Evolutionary conservation across 2,888 invertebrate species (phyloP).

Genomic region (Elysia crispata): DNA sequence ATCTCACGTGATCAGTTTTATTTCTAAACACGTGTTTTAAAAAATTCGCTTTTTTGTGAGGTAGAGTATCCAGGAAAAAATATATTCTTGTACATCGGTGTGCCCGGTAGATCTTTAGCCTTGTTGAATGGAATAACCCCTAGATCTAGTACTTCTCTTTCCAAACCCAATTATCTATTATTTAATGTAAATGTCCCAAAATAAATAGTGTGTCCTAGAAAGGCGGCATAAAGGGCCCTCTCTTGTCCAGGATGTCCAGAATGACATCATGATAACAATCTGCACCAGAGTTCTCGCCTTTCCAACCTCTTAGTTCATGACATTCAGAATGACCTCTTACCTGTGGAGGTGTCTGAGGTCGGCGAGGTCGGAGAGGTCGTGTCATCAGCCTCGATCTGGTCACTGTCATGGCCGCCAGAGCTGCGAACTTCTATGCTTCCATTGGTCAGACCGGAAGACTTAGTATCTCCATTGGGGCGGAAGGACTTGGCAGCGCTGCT

Average conservation of each 20-base stretch:
- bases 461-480: slow-evolving; percentile 24
- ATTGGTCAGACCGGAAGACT: slow-evolving; percentile 21
- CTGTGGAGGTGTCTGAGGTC: slow-evolving; percentile 25
- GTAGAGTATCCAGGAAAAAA: no score
- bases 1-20: no score
- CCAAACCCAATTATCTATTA: no score
- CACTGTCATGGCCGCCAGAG: neutral
- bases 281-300: neutral
- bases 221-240: no score
- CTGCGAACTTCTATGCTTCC: slow-evolving; percentile 32
- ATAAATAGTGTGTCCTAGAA: no score
- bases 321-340: neutral
- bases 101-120: no score
- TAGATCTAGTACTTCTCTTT: no score
- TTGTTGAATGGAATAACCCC: no score
- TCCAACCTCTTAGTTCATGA: neutral
- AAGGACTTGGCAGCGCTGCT: slow-evolving; percentile 17
- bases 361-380: neutral
- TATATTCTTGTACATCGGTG: no score
- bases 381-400: neutral
- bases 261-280: neutral
- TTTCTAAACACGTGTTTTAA: no score
- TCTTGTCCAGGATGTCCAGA: neutral
- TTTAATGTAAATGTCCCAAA: no score
- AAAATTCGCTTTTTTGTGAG: no score